Percentiles rank a stretch among this genome's conserved stretches.
phyloP scores from a whole-genome alignment of 64 coral and sea anemone genomes.

The Montipora sp. region DNA sequence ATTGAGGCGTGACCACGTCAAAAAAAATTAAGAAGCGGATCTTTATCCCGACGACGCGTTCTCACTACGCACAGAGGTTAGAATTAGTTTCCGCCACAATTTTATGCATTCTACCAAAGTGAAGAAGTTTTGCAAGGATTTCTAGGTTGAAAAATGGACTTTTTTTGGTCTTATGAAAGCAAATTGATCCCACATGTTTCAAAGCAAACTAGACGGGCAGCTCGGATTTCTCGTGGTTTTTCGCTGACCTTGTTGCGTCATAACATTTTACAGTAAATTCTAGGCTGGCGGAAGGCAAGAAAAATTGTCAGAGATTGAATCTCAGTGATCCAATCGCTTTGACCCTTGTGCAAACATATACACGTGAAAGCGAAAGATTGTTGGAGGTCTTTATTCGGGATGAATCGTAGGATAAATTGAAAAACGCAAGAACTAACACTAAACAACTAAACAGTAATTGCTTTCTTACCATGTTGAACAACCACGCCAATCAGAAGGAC shows the following conservation, averaged over 20 bases:
- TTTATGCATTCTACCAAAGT: no score
- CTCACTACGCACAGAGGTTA: no score
- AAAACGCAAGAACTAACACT: neutral
- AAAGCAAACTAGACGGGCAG: no score
- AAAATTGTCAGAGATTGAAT: neutral
- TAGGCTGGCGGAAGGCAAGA: neutral
- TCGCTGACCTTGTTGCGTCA: neutral
- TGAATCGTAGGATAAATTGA: no score
- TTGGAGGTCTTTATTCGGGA: neutral
- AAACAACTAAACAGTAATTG: no score
- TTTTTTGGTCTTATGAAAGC: no score
- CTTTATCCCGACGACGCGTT: no score
- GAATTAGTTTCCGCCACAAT: no score
- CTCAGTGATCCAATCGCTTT: neutral
- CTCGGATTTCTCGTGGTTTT: neutral
- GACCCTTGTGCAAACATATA: neutral
- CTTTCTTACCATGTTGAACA: constrained; percentile 15
- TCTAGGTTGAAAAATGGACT: no score
- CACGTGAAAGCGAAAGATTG: neutral
- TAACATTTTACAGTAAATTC: neutral
- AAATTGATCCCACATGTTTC: neutral
- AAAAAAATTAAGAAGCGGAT: no score
- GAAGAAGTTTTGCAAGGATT: no score
- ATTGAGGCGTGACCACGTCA: no score
- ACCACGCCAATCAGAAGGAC: constrained; percentile 1